Evolutionary conservation across 2,888 invertebrate species (phyloP).

Genomic region (Rhopalosiphum nymphaeae): DNA sequence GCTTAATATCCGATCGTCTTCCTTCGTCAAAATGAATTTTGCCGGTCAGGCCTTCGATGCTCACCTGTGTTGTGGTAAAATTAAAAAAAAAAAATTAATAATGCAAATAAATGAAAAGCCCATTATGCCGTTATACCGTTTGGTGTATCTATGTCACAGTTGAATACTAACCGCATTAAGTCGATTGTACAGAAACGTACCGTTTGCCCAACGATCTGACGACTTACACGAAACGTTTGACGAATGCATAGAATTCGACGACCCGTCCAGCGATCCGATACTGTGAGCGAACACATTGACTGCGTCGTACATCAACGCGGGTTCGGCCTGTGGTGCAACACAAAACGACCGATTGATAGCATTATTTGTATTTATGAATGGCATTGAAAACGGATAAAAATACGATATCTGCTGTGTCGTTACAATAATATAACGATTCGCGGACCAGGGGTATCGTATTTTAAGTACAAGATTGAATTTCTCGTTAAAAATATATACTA

Average conservation of each 20-base stretch:
- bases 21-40: constrained; percentile 89
- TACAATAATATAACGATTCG: background rate
- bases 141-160: background rate
- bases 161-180: constrained; percentile 47
- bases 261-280: constrained; percentile 72
- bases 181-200: constrained; percentile 48
- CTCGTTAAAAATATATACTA: too few relatives aligned
- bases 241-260: background rate
- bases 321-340: constrained; percentile 78
- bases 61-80: constrained; percentile 74
- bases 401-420: background rate
- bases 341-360: background rate
- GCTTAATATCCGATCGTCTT: constrained; percentile 83
- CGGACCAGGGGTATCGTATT: background rate
- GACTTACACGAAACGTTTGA: constrained; percentile 54
- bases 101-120: background rate
- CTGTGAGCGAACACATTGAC: constrained; percentile 87
- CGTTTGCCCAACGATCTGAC: constrained; percentile 54
- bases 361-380: background rate
- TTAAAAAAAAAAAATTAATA: background rate
- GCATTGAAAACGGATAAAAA: background rate
- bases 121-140: background rate
- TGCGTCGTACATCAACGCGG: constrained; percentile 87
- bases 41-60: constrained; percentile 89
- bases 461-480: background rate